Evolutionary conservation across 2,113 vertebrate species (phyloP), one percentile per base, ranked within the genome.

Genomic region (Stegastes partitus): DNA sequence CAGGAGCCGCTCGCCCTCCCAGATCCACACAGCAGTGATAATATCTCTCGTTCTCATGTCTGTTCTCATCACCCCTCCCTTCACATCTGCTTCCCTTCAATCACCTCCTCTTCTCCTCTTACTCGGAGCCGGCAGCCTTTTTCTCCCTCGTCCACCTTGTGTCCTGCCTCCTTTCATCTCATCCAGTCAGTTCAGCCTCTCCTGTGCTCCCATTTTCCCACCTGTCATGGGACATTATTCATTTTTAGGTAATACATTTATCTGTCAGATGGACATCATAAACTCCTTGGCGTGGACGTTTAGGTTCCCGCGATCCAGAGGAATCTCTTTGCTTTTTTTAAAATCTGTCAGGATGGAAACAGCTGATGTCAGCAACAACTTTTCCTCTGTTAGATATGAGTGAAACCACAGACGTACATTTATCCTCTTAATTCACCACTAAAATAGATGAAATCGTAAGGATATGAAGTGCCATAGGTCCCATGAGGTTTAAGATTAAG

Each of bases 51-150:
- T 57, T 66, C 69, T 67, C 28, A 25, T 44, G 34, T 58, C 31
- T 45, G 26, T 58, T 71, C 51, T 71, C 69, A 56, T 16, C 22
- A 7, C n/a, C 14, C 31, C 49, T 50, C 64, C 44, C 19, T 0
- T 71, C 57, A 6, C n/a, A 53, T 64, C 69, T 62, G 56, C 54
- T 59, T 54, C 61, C 56, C 57, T 31, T 74, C 58, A 26, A 7
- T 47, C 18, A 12, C n/a, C 50, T 65, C 51, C 39, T 3, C 15
- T 34, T 49, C 64, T n/a, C 23, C 25, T 37, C 11, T n/a, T 54
- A 1, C 23, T 39, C 0, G 3, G 22, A 63, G 47, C 4, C 53
- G 47, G 37, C 39, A 5, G 61, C 26, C 11, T 47, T 14, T 25
- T 25, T 25, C 25, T 65, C 23, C 9, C 55, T 6, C 11, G 4